Percentiles rank a stretch among this genome's conserved stretches.
Conservation (phyloP, 1,140 invertebrate species). For the Eupeodes corollae region DNA sequence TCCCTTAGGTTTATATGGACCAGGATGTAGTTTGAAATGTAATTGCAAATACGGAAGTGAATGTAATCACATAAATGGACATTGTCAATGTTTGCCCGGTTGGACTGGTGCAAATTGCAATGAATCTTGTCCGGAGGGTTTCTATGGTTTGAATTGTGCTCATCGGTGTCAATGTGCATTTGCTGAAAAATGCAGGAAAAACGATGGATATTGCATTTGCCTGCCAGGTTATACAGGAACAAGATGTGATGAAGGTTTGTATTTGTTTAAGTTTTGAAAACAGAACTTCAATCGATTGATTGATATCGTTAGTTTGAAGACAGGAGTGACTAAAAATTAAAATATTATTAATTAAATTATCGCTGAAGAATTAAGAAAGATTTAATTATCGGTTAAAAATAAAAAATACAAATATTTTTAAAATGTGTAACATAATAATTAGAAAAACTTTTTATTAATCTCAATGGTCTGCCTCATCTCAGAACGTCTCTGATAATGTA, state of each 20-base stretch:
- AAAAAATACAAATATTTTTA: no score
- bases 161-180: slow-evolving; percentile 77
- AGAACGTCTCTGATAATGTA: no score
- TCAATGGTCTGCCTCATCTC: no score
- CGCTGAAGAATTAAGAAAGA: no score
- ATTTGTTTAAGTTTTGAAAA: neutral
- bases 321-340: no score
- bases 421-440: no score
- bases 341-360: no score
- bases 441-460: no score
- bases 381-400: no score
- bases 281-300: no score
- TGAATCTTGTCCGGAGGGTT: slow-evolving; percentile 64
- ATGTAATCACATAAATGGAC: slow-evolving; percentile 79
- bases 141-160: slow-evolving; percentile 74
- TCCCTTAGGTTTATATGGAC: slow-evolving; percentile 60
- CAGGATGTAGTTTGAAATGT: slow-evolving; percentile 65
- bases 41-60: slow-evolving; percentile 77
- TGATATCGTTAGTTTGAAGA: no score
- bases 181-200: slow-evolving; percentile 62
- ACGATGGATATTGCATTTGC: slow-evolving; percentile 74
- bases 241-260: slow-evolving; percentile 61
- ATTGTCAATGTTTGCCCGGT: slow-evolving; percentile 74
- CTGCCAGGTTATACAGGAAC: slow-evolving; percentile 67
- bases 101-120: slow-evolving; percentile 73